A percentile compares a stretch with the other conserved stretches of the same genome.
Conservation (phyloP, 2,797 vertebrate species). For the Malacoctenus gilli region DNA sequence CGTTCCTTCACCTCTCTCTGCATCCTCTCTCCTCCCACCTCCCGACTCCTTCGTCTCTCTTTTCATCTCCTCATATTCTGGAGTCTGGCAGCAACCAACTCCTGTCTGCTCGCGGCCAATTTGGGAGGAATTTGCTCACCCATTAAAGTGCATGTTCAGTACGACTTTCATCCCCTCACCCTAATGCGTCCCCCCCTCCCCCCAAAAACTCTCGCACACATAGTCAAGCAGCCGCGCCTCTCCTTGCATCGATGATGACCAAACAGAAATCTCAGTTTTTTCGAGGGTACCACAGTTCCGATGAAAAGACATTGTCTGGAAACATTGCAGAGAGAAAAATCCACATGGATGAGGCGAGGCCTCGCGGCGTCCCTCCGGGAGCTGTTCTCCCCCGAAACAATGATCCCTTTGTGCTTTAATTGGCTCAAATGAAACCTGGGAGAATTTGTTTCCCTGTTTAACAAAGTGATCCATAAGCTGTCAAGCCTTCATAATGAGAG, state of each 20-base stretch:
- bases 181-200: conserved; percentile 9
- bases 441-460: conserved; percentile 35
- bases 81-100: conserved; percentile 34
- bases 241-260: conserved; percentile 50
- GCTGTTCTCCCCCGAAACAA: conserved; percentile 27
- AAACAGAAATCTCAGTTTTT: conserved; percentile 40
- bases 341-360: conserved; percentile 32
- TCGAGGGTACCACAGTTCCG: conserved; percentile 42
- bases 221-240: conserved; percentile 26
- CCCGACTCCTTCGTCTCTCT: conserved; percentile 28
- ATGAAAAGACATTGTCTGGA: conserved; percentile 16
- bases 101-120: conserved; percentile 54
- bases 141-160: conserved; percentile 65
- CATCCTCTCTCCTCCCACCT: conserved; percentile 17
- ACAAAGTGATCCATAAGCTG: conserved; percentile 30
- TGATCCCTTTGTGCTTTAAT: conserved; percentile 52
- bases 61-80: conserved; percentile 47
- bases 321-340: conserved; percentile 27
- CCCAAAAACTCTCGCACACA: neutral
- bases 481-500: conserved; percentile 28
- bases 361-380: conserved; percentile 20
- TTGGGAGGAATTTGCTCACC: conserved; percentile 64
- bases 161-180: conserved; percentile 56
- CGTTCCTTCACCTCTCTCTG: conserved; percentile 28
- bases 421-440: conserved; percentile 51